Evolutionary conservation across 2,888 invertebrate genomes (phyloP).

Genomic region (Rhamnusium bicolor): DNA sequence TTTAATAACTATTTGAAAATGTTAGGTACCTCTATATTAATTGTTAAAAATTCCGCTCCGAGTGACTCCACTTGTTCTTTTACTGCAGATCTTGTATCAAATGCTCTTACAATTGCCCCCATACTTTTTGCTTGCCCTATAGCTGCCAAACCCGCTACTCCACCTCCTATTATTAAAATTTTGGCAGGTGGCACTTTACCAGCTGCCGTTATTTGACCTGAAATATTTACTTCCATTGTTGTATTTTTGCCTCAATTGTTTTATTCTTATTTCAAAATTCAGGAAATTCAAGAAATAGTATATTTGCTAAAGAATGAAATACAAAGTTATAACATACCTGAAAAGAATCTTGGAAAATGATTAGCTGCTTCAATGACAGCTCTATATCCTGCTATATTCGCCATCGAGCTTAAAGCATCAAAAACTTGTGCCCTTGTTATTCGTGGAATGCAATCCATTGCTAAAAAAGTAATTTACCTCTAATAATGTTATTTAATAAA

Average conservation of each 20-base stretch:
- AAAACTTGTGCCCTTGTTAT: slow-evolving; percentile 92
- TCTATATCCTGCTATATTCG: slow-evolving; percentile 90
- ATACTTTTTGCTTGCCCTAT: slow-evolving; percentile 89
- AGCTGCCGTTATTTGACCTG: slow-evolving; percentile 92
- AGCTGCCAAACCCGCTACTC: slow-evolving; percentile 91
- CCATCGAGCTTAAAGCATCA: slow-evolving; percentile 93
- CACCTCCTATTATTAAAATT: slow-evolving; percentile 90
- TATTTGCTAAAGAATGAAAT: background rate
- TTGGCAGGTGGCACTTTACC: slow-evolving; percentile 92
- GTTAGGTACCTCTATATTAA: slow-evolving; percentile 79
- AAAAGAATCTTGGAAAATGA: slow-evolving; percentile 91
- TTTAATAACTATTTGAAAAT: background rate
- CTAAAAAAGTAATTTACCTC: slow-evolving; percentile 67
- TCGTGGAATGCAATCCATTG: slow-evolving; percentile 92
- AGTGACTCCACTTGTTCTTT: slow-evolving; percentile 90
- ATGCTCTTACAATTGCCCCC: slow-evolving; percentile 91
- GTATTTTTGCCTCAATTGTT: background rate
- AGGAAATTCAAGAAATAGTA: too few relatives aligned
- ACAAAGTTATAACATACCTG: slow-evolving; percentile 74
- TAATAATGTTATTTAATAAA: background rate
- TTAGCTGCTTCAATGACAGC: slow-evolving; percentile 92
- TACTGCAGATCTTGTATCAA: slow-evolving; percentile 89
- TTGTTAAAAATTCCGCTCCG: slow-evolving; percentile 90
- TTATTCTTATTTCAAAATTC: too few relatives aligned
- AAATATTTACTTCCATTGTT: slow-evolving; percentile 6